phyloP scores from a whole-genome alignment of 1,140 invertebrate genomes.

The Cherax destructor region DNA sequence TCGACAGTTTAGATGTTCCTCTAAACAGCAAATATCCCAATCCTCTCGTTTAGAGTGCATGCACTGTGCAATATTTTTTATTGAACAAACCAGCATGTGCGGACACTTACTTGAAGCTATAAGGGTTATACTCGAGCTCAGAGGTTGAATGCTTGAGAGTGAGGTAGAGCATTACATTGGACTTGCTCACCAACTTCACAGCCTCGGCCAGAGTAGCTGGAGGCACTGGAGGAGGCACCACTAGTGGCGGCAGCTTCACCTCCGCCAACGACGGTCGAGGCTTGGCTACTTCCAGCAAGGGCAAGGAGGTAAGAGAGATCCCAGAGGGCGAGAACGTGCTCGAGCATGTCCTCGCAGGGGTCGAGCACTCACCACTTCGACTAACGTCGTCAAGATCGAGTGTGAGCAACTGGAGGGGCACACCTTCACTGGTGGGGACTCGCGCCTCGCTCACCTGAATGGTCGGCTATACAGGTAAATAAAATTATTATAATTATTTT shows the following conservation, averaged over 20 bases:
- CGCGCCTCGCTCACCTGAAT: constrained; percentile 45
- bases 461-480: constrained; percentile 27
- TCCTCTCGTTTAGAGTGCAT: no score
- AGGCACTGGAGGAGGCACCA: constrained; percentile 37
- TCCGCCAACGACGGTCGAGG: not conserved
- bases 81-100: no score
- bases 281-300: not conserved
- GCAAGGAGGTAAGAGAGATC: not conserved
- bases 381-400: not conserved
- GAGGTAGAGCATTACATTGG: constrained; percentile 49
- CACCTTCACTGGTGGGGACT: not conserved
- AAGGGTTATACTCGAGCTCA: constrained; percentile 53
- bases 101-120: constrained; percentile 57
- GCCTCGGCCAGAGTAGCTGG: constrained; percentile 48
- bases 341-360: not conserved
- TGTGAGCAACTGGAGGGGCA: not conserved
- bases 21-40: no score
- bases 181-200: constrained; percentile 29
- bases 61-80: no score
- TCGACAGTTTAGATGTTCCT: no score
- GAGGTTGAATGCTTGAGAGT: constrained; percentile 21
- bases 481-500: not conserved
- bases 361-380: not conserved
- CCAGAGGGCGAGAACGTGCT: not conserved
- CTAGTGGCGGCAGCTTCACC: constrained; percentile 45